Conservation (phyloP, 2,888 invertebrate species). For the Morpho deidamia region DNA sequence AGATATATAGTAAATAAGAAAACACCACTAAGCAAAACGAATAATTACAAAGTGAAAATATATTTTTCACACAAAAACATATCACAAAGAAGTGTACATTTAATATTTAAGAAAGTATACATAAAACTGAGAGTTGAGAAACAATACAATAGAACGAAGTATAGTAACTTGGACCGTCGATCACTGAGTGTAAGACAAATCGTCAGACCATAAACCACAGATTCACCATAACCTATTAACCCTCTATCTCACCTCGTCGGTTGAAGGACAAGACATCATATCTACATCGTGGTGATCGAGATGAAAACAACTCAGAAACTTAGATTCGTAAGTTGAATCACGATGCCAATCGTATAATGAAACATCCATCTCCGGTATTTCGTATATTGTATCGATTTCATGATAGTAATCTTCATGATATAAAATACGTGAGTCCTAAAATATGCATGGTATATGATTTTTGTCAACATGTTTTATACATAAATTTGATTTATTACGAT, state of each 20-base stretch:
- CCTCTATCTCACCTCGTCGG: constrained; percentile 32
- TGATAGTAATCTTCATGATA: constrained; percentile 47
- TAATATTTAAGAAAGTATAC: too few species aligned
- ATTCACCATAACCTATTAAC: neutral
- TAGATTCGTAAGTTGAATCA: constrained; percentile 44
- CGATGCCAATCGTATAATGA: constrained; percentile 42
- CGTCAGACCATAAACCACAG: neutral
- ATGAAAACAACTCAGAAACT: constrained; percentile 47
- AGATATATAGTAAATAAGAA: too few species aligned
- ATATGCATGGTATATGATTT: constrained; percentile 9
- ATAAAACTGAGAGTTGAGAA: neutral
- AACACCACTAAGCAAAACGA: too few species aligned
- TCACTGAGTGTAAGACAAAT: neutral
- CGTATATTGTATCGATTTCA: constrained; percentile 65
- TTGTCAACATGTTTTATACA: too few species aligned
- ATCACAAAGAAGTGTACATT: too few species aligned
- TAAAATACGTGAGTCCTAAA: constrained; percentile 28
- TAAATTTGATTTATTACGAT: neutral
- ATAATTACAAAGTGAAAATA: too few species aligned
- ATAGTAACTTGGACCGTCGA: neutral
- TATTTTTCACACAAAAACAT: too few species aligned
- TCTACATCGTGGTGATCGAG: constrained; percentile 38
- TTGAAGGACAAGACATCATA: constrained; percentile 33
- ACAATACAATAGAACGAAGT: neutral
- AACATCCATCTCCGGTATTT: constrained; percentile 46